Evolutionary conservation across 2,888 invertebrate genomes (phyloP), one percentile per base, ranked within the genome.

Genomic region (Drosophila eohydei): DNA sequence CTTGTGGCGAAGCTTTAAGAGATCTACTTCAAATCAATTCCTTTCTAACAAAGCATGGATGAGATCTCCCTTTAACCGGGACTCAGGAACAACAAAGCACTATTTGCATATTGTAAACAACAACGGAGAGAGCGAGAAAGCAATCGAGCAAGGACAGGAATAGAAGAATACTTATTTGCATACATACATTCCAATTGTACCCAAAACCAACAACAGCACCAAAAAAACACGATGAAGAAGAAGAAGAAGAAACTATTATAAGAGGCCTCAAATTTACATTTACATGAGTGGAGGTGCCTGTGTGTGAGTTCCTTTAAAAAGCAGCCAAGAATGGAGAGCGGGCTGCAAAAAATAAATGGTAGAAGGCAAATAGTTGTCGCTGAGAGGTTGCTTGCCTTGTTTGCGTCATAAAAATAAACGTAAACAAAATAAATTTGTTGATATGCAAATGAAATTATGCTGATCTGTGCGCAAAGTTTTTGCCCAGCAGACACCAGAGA

Each of bases 361-460:
- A 65, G 59, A 52, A 69, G 52, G 71, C 51, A 48, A 51, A 64
- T 71, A 52, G 58, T 14, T 14, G 46, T 16, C 46, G 28, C 21
- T 9, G 56, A 32, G 54, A 67, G 56, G 43, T 65, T 55, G 38
- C 52, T 60, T 66, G 70, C 63, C 77, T 70, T 78, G 83, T 72
- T 84, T 87, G 70, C 76, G 78, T 78, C 80, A 79, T 81, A 75
- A 76, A 78, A 80, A 81, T 80, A 79, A 74, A 83, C 76, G 77
- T 69, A 78, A 75, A 90, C 78, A 85, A 85, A 80, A 82, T 71
- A 83, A 90, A 88, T 85, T 89, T 89, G 86, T 86, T 86, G 88
- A 88, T 88, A 88, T 88, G 88, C 89, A 88, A 88, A 88, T 88
- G 75, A 84, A 88, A 83, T 88, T 89, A 86, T 86, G 84, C 82